These are phyloP conservation scores for Bos indicus DNA, from an alignment of 2,113 vertebrate genomes.

Conservation along the genomic window DNA sequence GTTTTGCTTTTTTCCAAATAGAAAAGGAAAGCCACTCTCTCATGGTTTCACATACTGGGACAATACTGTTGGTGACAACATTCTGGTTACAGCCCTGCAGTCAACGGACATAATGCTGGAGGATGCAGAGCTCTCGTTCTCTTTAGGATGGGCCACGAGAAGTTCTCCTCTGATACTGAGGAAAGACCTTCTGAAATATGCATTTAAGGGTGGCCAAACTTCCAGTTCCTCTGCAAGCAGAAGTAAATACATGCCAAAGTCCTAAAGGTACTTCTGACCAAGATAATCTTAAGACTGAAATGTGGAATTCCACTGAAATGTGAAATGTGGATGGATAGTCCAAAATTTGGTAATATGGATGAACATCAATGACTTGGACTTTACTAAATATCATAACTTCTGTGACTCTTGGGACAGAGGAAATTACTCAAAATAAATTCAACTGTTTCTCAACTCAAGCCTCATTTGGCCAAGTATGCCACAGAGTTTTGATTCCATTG, in stretches of 20 bases:
- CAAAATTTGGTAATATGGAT: background rate
- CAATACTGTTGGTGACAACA: background rate
- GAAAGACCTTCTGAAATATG: background rate
- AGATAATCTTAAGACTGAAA: conserved; percentile 4
- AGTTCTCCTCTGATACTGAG: background rate
- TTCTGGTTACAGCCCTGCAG: background rate
- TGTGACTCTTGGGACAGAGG: background rate
- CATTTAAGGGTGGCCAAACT: background rate
- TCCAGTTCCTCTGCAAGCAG: background rate
- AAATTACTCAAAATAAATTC: background rate
- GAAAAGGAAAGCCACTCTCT: background rate
- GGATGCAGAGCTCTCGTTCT: background rate
- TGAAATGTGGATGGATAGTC: background rate
- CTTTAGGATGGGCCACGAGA: too few species aligned
- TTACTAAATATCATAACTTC: background rate
- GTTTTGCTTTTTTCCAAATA: background rate
- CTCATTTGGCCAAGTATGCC: background rate
- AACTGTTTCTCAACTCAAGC: background rate
- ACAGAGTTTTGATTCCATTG: background rate
- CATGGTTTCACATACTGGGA: background rate
- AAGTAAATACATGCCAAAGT: background rate
- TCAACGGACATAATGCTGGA: background rate
- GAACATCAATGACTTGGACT: background rate
- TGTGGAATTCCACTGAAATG: background rate
- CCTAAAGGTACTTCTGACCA: conserved; percentile 12